Evolutionary conservation across 2,797 vertebrate genomes (phyloP).

Genomic region (Parauchenoglanis ngamensis): DNA sequence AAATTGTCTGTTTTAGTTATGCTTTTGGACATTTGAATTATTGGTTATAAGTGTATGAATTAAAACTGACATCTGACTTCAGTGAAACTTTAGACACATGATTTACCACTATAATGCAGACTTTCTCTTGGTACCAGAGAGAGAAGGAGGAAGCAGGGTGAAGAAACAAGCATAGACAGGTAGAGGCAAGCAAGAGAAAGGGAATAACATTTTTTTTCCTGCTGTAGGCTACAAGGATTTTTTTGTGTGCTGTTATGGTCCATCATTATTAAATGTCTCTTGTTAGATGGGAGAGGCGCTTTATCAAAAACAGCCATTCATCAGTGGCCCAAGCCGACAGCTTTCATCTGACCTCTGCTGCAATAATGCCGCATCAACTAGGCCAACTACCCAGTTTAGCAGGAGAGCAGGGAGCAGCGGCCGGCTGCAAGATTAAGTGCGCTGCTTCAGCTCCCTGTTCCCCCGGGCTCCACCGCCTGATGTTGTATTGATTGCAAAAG

Average conservation of each 20-base stretch:
- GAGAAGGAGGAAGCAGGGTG: conserved; percentile 1
- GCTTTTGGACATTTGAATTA: not conserved
- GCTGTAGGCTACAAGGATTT: conserved; percentile 78
- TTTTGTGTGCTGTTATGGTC: conserved; percentile 85
- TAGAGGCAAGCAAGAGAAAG: conserved; percentile 58
- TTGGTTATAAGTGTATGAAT: not conserved
- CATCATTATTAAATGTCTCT: conserved; percentile 95
- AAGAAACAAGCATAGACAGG: conserved; percentile 25
- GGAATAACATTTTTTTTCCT: conserved; percentile 48
- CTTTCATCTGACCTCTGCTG: conserved; percentile 96
- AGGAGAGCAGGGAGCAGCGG: conserved; percentile 91
- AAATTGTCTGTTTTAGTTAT: not conserved
- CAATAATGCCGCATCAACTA: conserved; percentile 97
- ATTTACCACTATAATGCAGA: conserved; percentile 14
- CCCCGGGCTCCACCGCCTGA: conserved; percentile 90
- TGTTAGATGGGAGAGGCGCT: conserved; percentile 85
- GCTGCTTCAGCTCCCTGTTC: conserved; percentile 89
- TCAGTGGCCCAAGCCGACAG: conserved; percentile 82
- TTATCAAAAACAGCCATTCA: conserved; percentile 92
- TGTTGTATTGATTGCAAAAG: conserved; percentile 97
- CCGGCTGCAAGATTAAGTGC: conserved; percentile 96
- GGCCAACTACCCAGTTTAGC: conserved; percentile 97
- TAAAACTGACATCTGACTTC: not conserved
- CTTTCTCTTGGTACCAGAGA: not conserved
- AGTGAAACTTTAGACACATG: not conserved